Conservation (phyloP, 1,140 invertebrate genomes). For the Heliconius hewitsoni region DNA sequence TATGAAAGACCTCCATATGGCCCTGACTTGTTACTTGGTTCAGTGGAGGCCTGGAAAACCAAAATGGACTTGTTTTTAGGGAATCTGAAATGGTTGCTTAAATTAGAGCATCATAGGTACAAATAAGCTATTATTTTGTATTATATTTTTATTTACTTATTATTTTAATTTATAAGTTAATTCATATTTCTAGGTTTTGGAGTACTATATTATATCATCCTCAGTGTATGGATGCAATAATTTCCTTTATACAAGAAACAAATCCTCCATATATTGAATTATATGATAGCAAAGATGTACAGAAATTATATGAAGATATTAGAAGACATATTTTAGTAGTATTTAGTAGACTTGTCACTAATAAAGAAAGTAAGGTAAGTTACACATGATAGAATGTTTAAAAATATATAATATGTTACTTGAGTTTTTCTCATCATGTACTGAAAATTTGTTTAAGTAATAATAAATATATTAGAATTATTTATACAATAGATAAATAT, state of each 20-base stretch:
- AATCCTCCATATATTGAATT: slow-evolving; percentile 85
- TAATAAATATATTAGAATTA: too few species aligned
- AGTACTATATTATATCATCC: slow-evolving; percentile 88
- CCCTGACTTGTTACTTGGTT: slow-evolving; percentile 55
- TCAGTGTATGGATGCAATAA: slow-evolving; percentile 84
- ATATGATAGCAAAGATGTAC: slow-evolving; percentile 58
- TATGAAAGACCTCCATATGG: slow-evolving; percentile 69
- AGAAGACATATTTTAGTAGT: slow-evolving; percentile 85
- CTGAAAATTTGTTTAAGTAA: too few species aligned
- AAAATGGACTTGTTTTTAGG: slow-evolving; percentile 63
- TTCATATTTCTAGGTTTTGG: slow-evolving; percentile 85
- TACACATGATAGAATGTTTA: slow-evolving; percentile 2
- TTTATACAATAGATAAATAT: too few species aligned
- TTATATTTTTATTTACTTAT: background rate
- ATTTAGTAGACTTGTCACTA: slow-evolving; percentile 87
- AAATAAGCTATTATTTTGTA: background rate
- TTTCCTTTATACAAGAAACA: slow-evolving; percentile 88
- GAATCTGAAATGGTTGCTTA: slow-evolving; percentile 72
- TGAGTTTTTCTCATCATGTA: too few species aligned
- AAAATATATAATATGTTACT: background rate
- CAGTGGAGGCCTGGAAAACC: slow-evolving; percentile 69
- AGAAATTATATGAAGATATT: slow-evolving; percentile 81
- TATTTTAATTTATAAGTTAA: background rate
- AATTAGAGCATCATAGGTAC: slow-evolving; percentile 72
- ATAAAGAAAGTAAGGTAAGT: slow-evolving; percentile 86